These are phyloP conservation scores for Dolomedes plantarius DNA, from an alignment of 2,888 invertebrate genomes.

Conservation along the genomic window DNA sequence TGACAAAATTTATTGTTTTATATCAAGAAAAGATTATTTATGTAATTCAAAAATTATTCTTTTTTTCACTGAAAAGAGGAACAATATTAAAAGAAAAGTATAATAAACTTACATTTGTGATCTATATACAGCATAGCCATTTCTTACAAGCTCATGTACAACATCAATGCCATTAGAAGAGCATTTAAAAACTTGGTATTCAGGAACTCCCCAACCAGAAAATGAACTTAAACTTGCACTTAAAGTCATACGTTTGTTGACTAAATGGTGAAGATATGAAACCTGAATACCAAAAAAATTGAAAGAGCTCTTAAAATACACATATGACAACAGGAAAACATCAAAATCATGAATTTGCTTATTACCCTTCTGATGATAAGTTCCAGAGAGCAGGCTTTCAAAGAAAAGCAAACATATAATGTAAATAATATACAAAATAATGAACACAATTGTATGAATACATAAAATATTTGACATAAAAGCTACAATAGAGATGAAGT, in stretches of 20 bases:
- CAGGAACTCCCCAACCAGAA: not conserved
- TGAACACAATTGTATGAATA: not conserved
- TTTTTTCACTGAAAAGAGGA: too few relatives aligned
- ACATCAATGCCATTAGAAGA: constrained; percentile 60
- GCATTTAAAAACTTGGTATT: constrained; percentile 45
- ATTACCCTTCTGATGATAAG: not conserved
- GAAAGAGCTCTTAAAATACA: not conserved
- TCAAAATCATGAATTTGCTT: not conserved
- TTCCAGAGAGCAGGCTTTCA: not conserved
- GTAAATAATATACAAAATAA: not conserved
- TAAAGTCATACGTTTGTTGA: constrained; percentile 44
- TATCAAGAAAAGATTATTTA: too few relatives aligned
- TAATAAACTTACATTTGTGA: constrained; percentile 23
- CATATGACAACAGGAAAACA: not conserved
- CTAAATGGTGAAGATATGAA: constrained; percentile 44
- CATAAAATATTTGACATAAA: too few relatives aligned
- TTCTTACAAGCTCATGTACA: constrained; percentile 42
- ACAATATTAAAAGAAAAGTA: not conserved
- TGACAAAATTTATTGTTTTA: too few relatives aligned
- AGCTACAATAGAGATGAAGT: too few relatives aligned
- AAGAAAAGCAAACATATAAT: not conserved
- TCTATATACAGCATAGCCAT: constrained; percentile 37
- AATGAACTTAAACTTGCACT: constrained; percentile 37
- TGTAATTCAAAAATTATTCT: too few relatives aligned
- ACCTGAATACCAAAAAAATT: not conserved